Percentiles rank a stretch among this genome's conserved stretches.
Evolutionary conservation across 2,113 vertebrate species (phyloP).

Genomic region (Arvicanthis niloticus): DNA sequence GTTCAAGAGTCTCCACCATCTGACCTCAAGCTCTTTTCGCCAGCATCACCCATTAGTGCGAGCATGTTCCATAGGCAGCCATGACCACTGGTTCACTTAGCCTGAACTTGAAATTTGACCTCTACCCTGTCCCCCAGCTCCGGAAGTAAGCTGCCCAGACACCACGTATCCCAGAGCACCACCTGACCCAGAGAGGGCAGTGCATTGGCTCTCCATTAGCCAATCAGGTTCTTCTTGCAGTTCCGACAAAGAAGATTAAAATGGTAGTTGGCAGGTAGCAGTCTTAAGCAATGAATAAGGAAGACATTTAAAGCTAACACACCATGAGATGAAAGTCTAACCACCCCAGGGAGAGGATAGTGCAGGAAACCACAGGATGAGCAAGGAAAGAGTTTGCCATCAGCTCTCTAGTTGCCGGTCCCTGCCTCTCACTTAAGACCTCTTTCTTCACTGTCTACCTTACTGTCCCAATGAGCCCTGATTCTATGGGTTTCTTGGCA

Average conservation of each 20-base stretch:
- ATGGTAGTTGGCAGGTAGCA: background rate
- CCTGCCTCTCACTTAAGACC: background rate
- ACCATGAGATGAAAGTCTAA: background rate
- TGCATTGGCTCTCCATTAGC: background rate
- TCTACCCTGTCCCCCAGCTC: background rate
- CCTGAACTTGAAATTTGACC: background rate
- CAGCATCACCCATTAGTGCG: background rate
- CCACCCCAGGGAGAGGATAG: background rate
- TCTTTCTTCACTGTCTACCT: background rate
- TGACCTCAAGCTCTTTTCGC: background rate
- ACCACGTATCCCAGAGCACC: background rate
- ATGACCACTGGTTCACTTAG: background rate
- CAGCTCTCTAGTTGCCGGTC: background rate
- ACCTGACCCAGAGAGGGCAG: background rate
- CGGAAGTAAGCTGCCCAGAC: background rate
- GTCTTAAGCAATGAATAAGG: background rate
- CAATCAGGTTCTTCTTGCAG: constrained; percentile 33
- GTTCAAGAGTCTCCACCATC: background rate
- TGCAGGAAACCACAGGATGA: background rate
- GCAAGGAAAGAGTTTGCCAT: background rate
- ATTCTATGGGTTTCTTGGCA: background rate
- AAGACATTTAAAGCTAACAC: constrained; percentile 22
- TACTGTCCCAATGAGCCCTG: background rate
- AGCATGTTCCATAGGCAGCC: background rate
- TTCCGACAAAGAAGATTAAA: background rate